Evolutionary conservation across 2,888 invertebrate species (phyloP).

Genomic region (Drosophila phalerata): DNA sequence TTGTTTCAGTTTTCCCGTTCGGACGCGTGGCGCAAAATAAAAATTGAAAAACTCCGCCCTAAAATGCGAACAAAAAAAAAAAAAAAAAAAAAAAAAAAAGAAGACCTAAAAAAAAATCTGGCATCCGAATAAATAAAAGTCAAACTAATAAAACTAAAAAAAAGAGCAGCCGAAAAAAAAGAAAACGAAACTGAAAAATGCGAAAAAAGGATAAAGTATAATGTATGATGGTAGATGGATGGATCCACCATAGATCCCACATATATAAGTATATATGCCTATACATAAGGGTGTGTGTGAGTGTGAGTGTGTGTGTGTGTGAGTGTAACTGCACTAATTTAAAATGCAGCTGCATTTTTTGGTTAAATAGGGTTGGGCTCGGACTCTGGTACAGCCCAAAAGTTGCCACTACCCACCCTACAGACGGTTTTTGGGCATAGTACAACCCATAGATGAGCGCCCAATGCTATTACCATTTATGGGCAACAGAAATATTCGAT

Average conservation of each 20-base stretch:
- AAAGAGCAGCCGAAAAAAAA: conserved; percentile 57
- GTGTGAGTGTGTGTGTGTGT: conserved; percentile 12
- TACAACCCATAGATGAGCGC: conserved; percentile 4
- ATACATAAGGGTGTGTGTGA: conserved; percentile 17
- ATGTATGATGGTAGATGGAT: conserved; percentile 47
- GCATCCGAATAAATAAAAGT: conserved; percentile 72
- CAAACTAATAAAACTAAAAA: conserved; percentile 76
- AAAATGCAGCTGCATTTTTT: conserved; percentile 76
- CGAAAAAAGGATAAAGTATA: conserved; percentile 8
- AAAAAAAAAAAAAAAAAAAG: conserved; percentile 38
- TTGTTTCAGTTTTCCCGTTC: conserved; percentile 63
- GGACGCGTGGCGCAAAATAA: conserved; percentile 76
- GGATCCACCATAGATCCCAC: conserved; percentile 36
- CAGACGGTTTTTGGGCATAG: conserved; percentile 65
- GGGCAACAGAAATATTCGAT: conserved; percentile 78
- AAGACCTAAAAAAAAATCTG: conserved; percentile 14
- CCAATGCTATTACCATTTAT: conserved; percentile 69
- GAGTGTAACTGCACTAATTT: conserved; percentile 78
- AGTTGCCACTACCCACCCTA: not conserved
- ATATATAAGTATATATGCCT: conserved; percentile 24
- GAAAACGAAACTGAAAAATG: not conserved
- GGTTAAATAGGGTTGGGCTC: conserved; percentile 4
- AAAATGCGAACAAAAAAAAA: conserved; percentile 69
- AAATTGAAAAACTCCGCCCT: conserved; percentile 85
- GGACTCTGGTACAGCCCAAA: conserved; percentile 14